Percentiles rank a stretch among this genome's conserved stretches.
These are phyloP conservation scores for Callithrix jacchus DNA, from an alignment of 2,113 vertebrate genomes.

Conservation along the genomic window DNA sequence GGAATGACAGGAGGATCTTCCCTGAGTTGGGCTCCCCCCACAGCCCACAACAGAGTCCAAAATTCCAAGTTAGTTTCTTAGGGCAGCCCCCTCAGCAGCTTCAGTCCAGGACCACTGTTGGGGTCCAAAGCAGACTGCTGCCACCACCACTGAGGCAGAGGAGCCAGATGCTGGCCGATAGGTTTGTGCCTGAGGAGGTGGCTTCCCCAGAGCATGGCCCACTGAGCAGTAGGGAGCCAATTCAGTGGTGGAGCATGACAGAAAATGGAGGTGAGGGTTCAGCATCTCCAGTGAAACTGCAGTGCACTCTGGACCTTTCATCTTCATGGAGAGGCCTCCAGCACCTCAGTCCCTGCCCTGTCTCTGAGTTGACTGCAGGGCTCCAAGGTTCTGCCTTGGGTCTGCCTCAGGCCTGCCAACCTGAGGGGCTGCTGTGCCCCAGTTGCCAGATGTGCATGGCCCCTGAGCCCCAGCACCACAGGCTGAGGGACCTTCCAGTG, in stretches of 20 bases:
- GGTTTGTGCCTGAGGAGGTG: background rate
- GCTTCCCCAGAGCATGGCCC: background rate
- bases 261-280: background rate
- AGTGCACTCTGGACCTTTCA: accelerated
- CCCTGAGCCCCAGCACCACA: constrained; percentile 66
- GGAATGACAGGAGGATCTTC: background rate
- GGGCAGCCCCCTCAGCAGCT: background rate
- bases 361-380: constrained; percentile 67
- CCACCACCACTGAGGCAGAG: background rate
- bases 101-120: background rate
- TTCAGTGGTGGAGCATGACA: background rate
- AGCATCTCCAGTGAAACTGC: background rate
- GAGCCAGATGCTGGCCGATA: background rate
- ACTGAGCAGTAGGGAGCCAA: background rate
- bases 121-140: background rate
- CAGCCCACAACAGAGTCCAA: background rate
- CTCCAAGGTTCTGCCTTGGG: background rate
- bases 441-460: background rate
- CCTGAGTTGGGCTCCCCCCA: background rate
- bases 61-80: background rate
- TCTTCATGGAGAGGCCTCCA: background rate
- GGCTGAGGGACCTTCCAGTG: constrained; percentile 85
- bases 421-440: background rate
- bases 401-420: background rate
- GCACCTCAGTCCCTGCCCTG: background rate